A percentile compares a stretch with the other conserved stretches of the same genome.
Evolutionary conservation across 2,113 vertebrate species (phyloP).

Genomic region (Willisornis vidua): DNA sequence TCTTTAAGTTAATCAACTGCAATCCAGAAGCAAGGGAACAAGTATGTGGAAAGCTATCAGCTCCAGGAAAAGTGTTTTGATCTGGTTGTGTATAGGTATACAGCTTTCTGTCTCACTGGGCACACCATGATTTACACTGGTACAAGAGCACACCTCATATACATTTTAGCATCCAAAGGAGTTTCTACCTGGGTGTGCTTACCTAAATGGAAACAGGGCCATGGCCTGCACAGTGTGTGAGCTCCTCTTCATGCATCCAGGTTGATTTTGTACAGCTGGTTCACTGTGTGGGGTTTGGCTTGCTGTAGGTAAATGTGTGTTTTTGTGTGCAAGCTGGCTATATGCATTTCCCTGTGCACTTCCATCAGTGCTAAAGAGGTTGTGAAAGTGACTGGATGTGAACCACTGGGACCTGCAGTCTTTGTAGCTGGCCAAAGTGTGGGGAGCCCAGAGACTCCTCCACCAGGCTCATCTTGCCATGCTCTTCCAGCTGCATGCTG

Average conservation of each 20-base stretch:
- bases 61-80: background rate
- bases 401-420: background rate
- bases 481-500: fast-evolving
- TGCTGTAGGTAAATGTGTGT: background rate
- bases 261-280: fast-evolving
- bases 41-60: background rate
- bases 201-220: background rate
- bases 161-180: fast-evolving
- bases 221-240: background rate
- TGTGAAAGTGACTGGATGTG: background rate
- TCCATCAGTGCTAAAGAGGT: background rate
- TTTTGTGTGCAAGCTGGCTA: background rate
- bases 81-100: background rate
- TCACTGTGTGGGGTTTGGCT: fast-evolving
- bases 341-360: fast-evolving
- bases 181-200: background rate
- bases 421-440: background rate
- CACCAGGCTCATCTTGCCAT: background rate
- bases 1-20: background rate
- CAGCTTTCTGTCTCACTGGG: background rate
- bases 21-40: background rate
- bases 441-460: background rate
- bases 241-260: background rate
- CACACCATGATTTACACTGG: background rate
- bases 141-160: background rate